Conservation (phyloP, 2,888 invertebrate species). For the Standfussiana lucernea region DNA sequence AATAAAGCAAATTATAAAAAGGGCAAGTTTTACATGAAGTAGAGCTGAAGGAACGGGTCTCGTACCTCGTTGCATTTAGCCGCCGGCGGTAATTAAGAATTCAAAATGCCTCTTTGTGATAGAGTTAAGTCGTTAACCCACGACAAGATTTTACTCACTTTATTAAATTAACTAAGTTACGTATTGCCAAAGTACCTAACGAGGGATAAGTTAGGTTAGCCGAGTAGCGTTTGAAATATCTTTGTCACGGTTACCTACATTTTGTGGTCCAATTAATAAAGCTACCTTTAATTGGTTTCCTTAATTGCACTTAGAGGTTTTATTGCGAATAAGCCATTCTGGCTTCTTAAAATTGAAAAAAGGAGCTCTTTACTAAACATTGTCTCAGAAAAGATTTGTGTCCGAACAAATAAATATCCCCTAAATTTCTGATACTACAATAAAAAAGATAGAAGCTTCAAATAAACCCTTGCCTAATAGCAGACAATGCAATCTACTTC, state of each 20-base stretch:
- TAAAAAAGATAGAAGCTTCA: not conserved
- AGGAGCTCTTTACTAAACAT: not conserved
- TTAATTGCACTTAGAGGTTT: constrained; percentile 4
- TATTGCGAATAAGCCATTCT: constrained; percentile 2
- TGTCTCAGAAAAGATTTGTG: not conserved
- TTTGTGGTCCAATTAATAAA: constrained; percentile 45
- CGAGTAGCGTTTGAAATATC: constrained; percentile 50
- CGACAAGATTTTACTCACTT: constrained; percentile 79
- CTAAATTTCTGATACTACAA: not conserved
- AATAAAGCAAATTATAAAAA: constrained; percentile 74
- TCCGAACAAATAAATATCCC: not conserved
- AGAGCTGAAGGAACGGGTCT: constrained; percentile 76
- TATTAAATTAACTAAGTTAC: constrained; percentile 75
- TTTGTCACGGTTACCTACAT: constrained; percentile 49
- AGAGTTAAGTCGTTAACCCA: constrained; percentile 80
- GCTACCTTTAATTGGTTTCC: constrained; percentile 39
- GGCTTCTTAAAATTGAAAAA: not conserved
- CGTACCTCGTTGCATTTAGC: constrained; percentile 82
- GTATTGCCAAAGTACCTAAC: constrained; percentile 71
- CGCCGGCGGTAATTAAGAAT: constrained; percentile 87
- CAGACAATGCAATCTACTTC: constrained; percentile 5
- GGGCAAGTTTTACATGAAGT: constrained; percentile 62
- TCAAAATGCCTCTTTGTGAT: constrained; percentile 85
- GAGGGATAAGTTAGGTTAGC: constrained; percentile 63
- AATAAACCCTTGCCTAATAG: not conserved